Evolutionary conservation across 2,797 vertebrate species (phyloP).

Genomic region (Nyctibius grandis): DNA sequence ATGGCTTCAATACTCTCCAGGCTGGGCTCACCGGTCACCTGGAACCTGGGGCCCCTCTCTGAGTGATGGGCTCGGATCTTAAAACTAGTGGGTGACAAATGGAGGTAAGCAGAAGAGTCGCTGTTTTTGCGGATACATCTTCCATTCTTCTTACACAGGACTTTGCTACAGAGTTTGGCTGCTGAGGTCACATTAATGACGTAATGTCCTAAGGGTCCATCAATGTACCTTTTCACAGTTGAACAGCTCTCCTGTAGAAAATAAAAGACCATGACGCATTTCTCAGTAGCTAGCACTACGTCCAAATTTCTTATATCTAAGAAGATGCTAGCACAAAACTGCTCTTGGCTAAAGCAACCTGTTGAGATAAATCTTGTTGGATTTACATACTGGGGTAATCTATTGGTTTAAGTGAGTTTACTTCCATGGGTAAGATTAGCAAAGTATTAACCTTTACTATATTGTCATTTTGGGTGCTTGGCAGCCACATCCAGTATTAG

Average conservation of each 20-base stretch:
- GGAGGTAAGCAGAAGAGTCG: constrained; percentile 77
- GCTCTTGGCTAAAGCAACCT: background rate
- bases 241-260: constrained; percentile 82
- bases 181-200: constrained; percentile 89
- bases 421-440: background rate
- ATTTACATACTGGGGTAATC: background rate
- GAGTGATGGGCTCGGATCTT: constrained; percentile 63
- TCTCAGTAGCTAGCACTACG: background rate
- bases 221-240: constrained; percentile 81
- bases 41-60: constrained; percentile 62
- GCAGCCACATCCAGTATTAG: background rate
- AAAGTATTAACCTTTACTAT: background rate
- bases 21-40: constrained; percentile 74
- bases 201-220: constrained; percentile 84
- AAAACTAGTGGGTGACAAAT: constrained; percentile 81
- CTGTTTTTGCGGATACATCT: constrained; percentile 83
- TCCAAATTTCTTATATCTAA: background rate
- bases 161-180: constrained; percentile 87
- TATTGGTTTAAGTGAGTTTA: background rate
- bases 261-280: background rate
- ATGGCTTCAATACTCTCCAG: constrained; percentile 75
- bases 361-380: background rate
- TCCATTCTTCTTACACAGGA: constrained; percentile 87
- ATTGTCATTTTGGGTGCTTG: background rate
- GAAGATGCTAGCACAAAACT: background rate